Base-by-base conservation (phyloP, 1,140 invertebrate genomes). In the Littorina saxatilis region DNA sequence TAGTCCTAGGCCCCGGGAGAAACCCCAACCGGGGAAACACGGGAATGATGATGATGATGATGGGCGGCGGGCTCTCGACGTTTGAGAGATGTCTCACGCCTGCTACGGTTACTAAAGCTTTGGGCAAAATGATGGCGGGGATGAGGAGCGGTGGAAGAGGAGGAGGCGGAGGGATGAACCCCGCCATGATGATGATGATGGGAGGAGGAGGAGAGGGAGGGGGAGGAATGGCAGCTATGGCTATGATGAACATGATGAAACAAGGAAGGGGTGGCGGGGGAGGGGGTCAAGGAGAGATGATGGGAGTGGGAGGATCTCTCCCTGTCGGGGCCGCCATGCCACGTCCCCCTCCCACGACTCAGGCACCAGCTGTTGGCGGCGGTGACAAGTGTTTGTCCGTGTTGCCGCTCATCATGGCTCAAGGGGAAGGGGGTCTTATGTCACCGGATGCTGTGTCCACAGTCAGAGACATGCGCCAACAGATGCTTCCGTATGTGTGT, bases 111-210 rank as follows among this genome's bases (percentile, higher is more conserved):
- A 73, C 37, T 2, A 73, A 73, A 11, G 20, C 58, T 5, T 58
- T 76, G 52, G 58, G 35, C 29, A 32, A 35, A 15, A 37, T 29
- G 50, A 20, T 20, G 15, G 20, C 35, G 37, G 20, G 9, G 37
- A 40, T 58, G 13, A 58, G 23, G 3, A n/a, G 50, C 17, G 55
- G 47, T 1, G 74, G 66, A 29, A 32, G 15, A 32, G 74, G 74
- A 23, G 52, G 35, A 23, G 74, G 32, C 5, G 50, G 74, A 7
- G 1, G 63, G 35, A 58, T 43, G 55, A 55, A 55, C 7, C 39
- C 39, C n/a, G 27, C 55, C 55, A 66, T 78, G 76, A 63, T 63
- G 58, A 78, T 78, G 76, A 78, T 78, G 58, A 78, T 78, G 76
- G 76, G 76, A 13, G 73, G 43, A 7, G 55, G 55, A 2, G 52